A percentile compares a stretch with the other conserved stretches of the same genome.
These are phyloP conservation scores for Noturus placidus DNA, from an alignment of 2,113 vertebrate genomes.

Conservation along the genomic window DNA sequence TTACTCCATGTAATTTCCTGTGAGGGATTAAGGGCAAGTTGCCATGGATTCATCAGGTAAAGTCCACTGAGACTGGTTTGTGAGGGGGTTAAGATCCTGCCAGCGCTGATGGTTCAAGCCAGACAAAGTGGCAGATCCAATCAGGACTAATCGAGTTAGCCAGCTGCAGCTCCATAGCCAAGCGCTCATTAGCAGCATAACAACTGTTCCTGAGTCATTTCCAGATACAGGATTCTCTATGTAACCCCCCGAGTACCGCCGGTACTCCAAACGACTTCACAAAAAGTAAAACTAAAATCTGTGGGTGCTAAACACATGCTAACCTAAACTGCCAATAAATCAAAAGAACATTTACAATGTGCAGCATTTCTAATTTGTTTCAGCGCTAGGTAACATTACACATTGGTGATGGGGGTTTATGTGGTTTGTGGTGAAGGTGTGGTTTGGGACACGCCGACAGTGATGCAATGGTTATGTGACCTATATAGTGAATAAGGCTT, in stretches of 20 bases:
- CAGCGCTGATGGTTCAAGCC: constrained; percentile 35
- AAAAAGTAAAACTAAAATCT: too few species aligned
- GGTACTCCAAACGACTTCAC: neutral
- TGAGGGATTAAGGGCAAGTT: neutral
- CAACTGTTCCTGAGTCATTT: constrained; percentile 60
- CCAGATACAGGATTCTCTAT: constrained; percentile 52
- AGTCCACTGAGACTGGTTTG: neutral
- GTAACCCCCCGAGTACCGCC: neutral
- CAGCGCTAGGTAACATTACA: neutral
- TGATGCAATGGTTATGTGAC: neutral
- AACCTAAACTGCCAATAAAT: neutral
- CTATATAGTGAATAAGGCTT: neutral
- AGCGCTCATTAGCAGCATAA: constrained; percentile 51
- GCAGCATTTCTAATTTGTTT: neutral
- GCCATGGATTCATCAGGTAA: constrained; percentile 16
- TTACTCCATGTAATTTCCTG: constrained; percentile 3
- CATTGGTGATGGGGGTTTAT: neutral
- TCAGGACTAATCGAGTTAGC: constrained; percentile 66
- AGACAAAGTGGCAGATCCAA: constrained; percentile 63
- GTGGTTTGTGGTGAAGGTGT: neutral
- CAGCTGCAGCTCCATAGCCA: constrained; percentile 58
- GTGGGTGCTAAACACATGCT: neutral
- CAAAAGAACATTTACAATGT: neutral
- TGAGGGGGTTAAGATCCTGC: constrained; percentile 31
- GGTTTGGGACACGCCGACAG: neutral